These are phyloP conservation scores for Melanchra persicariae DNA, from an alignment of 2,888 invertebrate genomes.

Conservation along the genomic window DNA sequence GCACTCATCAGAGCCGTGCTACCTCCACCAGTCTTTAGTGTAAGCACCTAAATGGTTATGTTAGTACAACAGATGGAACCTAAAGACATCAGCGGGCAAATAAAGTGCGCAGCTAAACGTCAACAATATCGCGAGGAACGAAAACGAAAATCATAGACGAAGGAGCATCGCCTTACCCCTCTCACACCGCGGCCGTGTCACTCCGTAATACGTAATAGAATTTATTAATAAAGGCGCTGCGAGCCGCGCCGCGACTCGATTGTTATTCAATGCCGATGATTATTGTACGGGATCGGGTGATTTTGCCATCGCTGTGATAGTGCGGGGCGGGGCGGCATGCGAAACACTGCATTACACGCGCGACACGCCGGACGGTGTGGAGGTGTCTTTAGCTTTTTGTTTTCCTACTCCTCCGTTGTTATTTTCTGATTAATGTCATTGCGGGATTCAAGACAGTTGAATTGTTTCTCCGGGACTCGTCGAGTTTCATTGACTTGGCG, in stretches of 20 bases:
- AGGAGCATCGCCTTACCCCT: conserved; percentile 11
- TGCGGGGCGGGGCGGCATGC: conserved; percentile 54
- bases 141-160: conserved; percentile 50
- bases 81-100: conserved; percentile 42
- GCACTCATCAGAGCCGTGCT: not conserved
- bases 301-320: conserved; percentile 64
- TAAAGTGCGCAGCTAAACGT: conserved; percentile 54
- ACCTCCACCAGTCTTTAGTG: not conserved
- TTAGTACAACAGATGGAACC: conserved; percentile 15
- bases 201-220: conserved; percentile 63
- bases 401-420: too few relatives aligned
- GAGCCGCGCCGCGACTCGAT: conserved; percentile 51
- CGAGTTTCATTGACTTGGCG: too few relatives aligned
- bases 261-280: conserved; percentile 74
- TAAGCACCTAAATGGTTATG: not conserved
- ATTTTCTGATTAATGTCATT: too few relatives aligned
- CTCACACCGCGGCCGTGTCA: conserved; percentile 23
- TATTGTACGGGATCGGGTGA: conserved; percentile 68
- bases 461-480: too few relatives aligned
- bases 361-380: conserved; percentile 58
- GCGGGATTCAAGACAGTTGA: too few relatives aligned
- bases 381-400: conserved; percentile 7
- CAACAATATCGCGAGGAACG: conserved; percentile 33
- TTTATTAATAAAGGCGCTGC: conserved; percentile 69
- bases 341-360: conserved; percentile 67